Base-by-base conservation (phyloP, 2,797 vertebrate species). In the Odontamblyopus lacepedii region DNA sequence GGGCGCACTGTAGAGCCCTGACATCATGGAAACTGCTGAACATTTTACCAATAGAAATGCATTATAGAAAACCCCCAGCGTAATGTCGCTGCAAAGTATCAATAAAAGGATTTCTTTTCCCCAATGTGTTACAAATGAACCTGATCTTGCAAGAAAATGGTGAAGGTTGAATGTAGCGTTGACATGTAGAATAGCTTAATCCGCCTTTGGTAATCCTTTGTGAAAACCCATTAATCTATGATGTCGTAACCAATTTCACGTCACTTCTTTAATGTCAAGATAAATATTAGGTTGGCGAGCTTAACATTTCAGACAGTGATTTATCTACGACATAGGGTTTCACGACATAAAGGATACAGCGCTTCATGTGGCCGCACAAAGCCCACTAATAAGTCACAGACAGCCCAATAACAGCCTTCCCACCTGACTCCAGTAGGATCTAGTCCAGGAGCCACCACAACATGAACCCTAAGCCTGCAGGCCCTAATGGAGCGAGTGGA, bases 381-480 rank as follows among this genome's bases (percentile, higher is more conserved):
- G 56, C 63, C 84, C 69, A 71, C 87, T 80, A 82, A 84, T 85
- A 74, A 88, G 85, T 91, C 84, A 89, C 30, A 59, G 76, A 88
- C 83, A 67, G 79, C 32, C 61, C 89, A 87, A 92, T 91, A 85
- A 90, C 83, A 88, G 53, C 63, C 73, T 74, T 84, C 83, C 85
- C 71, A 85, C 83, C 80, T 27, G 79, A 89, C 88, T 86, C 72
- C 84, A 76, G 44, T 68, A 73, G 77, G 89, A 89, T 90, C 84
- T 87, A 72, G 35, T 27, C 11, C 64, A 78, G 78, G 65, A 83
- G 72, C 56, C 72, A 82, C 79, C 73, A 82, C 85, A 87, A 83
- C 77, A 82, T 70, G 60, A 59, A 70, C 12, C 60, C 57, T 72
- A 60, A 74, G 68, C 74, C 75, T 59, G 64, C 69, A 61, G 74